Evolutionary conservation across 2,888 invertebrate species (phyloP), one percentile per base, ranked within the genome.

Genomic region (Willowsia nigromaculata): DNA sequence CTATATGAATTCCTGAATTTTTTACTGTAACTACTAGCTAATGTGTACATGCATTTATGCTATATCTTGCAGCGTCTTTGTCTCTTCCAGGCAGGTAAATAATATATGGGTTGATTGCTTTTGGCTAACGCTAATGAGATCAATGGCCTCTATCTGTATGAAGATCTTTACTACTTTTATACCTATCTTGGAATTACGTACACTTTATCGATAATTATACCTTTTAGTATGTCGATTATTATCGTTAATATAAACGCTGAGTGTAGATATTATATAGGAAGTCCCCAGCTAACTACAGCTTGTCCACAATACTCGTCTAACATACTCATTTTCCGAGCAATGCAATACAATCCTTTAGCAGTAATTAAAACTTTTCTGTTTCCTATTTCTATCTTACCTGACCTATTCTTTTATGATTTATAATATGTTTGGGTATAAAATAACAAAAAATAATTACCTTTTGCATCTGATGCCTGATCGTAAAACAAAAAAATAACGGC

Each of bases 281-380:
- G 59, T 56, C 4, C 11, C 5, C 11, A 18, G 22, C 56, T 18
- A 53, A 3, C 18, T 53, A 5, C 15, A 6, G n/a, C 68, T 1
- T 68, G 1, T n/a, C n/a, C n/a, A n/a, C n/a, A 4, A 68, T 62
- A 15, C n/a, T 62, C 15, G 62, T 25, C 15, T 62, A 30, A 62
- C 15, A 30, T 27, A 59, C 56, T 59, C 59, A 59, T 22, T 68
- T 68, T 37, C 25, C 25, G 25, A 43, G 71, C 71, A 71, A 71
- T 71, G 71, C 71, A 71, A 71, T n/a, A n/a, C n/a, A n/a, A n/a
- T n/a, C 68, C 68, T 68, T 68, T 68, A 68, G 40, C 37, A 71
- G 25, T 71, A 22, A 71, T 47, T 43, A 71, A 25, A 71, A 43
- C 15, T 43, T 71, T 40, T 9, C 33, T 71, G 15, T 71, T 71